These are phyloP conservation scores for Phylloscopus collybita DNA, from an alignment of 2,797 vertebrate genomes.

Conservation along the genomic window DNA sequence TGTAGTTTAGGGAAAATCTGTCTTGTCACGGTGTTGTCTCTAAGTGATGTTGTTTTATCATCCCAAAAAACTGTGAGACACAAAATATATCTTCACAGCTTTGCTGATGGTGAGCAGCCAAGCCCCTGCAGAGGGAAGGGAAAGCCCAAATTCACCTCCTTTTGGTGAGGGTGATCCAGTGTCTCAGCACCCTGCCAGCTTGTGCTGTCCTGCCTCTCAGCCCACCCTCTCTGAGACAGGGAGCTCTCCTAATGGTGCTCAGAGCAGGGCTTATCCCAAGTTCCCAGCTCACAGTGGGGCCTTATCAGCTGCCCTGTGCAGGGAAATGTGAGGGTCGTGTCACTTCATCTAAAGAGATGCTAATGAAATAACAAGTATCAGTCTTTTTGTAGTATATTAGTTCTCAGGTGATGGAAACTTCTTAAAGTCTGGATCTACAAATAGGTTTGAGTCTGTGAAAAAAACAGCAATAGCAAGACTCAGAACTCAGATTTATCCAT, in stretches of 20 bases:
- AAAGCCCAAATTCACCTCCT: neutral
- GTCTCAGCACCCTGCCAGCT: neutral
- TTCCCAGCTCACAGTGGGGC: accelerated
- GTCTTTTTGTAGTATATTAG: neutral
- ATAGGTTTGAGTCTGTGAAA: neutral
- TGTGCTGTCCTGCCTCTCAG: too few relatives aligned
- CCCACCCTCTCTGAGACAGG: neutral
- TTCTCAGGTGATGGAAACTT: neutral
- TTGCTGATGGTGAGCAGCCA: neutral
- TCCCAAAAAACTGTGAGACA: neutral
- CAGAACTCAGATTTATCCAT: neutral
- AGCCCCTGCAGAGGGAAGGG: neutral
- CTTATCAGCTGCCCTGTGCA: neutral
- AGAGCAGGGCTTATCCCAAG: neutral
- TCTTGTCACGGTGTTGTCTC: accelerated
- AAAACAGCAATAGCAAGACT: neutral
- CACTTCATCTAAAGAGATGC: neutral
- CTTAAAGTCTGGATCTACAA: neutral
- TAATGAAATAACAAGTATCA: neutral
- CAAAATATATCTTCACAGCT: neutral
- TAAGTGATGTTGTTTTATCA: neutral
- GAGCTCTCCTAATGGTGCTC: neutral
- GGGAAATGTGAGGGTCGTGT: neutral
- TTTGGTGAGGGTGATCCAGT: neutral
- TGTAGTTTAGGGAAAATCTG: neutral